A percentile compares a stretch with the other conserved stretches of the same genome.
These are phyloP conservation scores for Psylliodes chrysocephalus DNA, from an alignment of 2,888 invertebrate species.

Conservation along the genomic window DNA sequence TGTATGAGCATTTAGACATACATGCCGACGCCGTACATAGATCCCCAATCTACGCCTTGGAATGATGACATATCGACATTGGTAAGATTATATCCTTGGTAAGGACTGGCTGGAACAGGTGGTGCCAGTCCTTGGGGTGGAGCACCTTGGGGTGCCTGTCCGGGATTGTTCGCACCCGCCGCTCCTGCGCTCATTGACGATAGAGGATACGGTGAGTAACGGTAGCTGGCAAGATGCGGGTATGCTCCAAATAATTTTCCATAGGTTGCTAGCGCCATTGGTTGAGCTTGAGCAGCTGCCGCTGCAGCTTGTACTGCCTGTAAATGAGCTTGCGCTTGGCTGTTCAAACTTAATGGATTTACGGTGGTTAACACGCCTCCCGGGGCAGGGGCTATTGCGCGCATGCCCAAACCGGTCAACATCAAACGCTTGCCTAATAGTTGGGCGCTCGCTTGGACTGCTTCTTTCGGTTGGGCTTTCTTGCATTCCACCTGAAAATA, in stretches of 20 bases:
- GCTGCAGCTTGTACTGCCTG: slow-evolving; percentile 65
- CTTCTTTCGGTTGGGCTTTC: slow-evolving; percentile 91
- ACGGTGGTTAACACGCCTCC: slow-evolving; percentile 66
- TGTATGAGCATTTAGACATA: slow-evolving; percentile 74
- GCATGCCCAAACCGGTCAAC: slow-evolving; percentile 77
- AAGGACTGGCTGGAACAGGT: slow-evolving; percentile 75
- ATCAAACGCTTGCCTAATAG: slow-evolving; percentile 76
- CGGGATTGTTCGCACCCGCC: slow-evolving; percentile 63
- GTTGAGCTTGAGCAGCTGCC: slow-evolving; percentile 71
- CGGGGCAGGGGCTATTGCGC: slow-evolving; percentile 70
- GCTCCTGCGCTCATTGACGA: slow-evolving; percentile 59
- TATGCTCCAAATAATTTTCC: slow-evolving; percentile 74
- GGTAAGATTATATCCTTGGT: slow-evolving; percentile 83
- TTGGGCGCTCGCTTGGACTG: slow-evolving; percentile 77
- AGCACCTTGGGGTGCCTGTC: slow-evolving; percentile 67
- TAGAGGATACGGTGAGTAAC: slow-evolving; percentile 74
- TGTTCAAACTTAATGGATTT: slow-evolving; percentile 71
- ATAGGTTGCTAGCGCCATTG: slow-evolving; percentile 72
- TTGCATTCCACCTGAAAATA: slow-evolving; percentile 80
- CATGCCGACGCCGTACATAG: slow-evolving; percentile 94
- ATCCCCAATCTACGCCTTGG: slow-evolving; percentile 91
- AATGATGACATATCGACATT: slow-evolving; percentile 93
- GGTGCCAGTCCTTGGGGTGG: slow-evolving; percentile 72
- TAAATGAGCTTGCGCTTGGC: slow-evolving; percentile 63
- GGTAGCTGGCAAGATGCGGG: slow-evolving; percentile 69